phyloP scores from a whole-genome alignment of 2,888 invertebrate species.

The Cerceris rybyensis region DNA sequence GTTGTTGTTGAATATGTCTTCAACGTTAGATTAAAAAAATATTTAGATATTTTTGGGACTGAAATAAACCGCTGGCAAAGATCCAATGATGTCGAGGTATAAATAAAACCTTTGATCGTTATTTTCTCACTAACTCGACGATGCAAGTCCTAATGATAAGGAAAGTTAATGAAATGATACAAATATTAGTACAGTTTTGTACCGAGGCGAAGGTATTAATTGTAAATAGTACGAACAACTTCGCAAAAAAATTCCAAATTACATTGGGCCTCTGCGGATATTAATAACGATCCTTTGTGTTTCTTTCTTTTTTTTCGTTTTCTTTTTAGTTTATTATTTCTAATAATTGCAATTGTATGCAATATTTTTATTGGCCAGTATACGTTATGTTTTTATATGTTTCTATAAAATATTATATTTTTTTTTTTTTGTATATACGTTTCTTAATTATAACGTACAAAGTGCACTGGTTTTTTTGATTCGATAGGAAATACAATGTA shows the following conservation, averaged over 20 bases:
- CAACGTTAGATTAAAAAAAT: background rate
- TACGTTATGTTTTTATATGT: no score
- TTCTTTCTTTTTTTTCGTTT: no score
- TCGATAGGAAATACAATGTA: slow-evolving; percentile 19
- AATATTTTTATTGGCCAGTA: no score
- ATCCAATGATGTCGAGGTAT: background rate
- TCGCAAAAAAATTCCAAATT: slow-evolving; percentile 11
- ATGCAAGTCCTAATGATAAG: background rate
- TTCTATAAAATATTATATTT: no score
- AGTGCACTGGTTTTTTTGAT: background rate
- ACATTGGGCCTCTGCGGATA: slow-evolving; percentile 15
- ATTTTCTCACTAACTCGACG: no score
- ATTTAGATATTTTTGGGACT: slow-evolving; percentile 24
- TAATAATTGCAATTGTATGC: no score
- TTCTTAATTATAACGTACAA: background rate
- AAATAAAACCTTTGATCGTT: background rate
- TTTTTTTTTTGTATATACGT: no score
- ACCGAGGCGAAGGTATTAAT: slow-evolving; percentile 13
- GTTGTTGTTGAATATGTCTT: no score
- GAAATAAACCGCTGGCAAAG: slow-evolving; percentile 43
- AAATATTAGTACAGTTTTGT: slow-evolving; percentile 34
- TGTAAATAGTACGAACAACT: slow-evolving; percentile 35
- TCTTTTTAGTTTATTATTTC: no score
- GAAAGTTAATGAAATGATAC: slow-evolving; percentile 2
- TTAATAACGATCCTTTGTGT: no score